Base-by-base conservation (phyloP, 2,888 invertebrate genomes). In the Ischnus inquisitorius region DNA sequence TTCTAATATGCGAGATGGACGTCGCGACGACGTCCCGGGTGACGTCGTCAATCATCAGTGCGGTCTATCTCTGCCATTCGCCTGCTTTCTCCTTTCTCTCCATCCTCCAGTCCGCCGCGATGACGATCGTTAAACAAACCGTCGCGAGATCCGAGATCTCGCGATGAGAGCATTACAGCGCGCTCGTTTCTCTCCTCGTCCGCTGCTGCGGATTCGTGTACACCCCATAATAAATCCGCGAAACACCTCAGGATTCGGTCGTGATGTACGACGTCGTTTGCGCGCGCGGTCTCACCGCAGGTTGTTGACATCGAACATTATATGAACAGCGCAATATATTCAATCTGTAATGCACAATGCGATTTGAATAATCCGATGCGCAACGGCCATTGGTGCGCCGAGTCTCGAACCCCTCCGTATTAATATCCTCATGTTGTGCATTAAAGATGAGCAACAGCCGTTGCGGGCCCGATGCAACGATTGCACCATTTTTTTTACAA, bases 41-140 rank as follows among this genome's bases (percentile, higher is more conserved):
- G 83, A 72, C 79, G 79, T 79, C 79, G 82, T 79, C 83, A 85
- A 82, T 79, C 72, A 78, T 83, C 81, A 34, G 69, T 65, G 82
- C 75, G 83, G 83, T 81, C 82, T 78, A 82, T 78, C 81, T 78
- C 75, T 80, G 84, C 75, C 69, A 76, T 81, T 80, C 72, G 65
- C 79, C 67, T 14, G 14, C 16, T 25, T 41, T 10, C 12, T 65
- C 41, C 19, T 60, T 19, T n/a, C 41, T 16, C 77, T 46, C 41
- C 12, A 8, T 67, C 41, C 54, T 77, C 28, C 54, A 54, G 54
- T 51, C 54, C 51, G 22, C 54, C 39, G 1, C 19, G 22, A 1
- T 2, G 34, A 34, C n/a, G 68, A 68, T 51, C 62, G 74, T 74
- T 28, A 46, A 34, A 74, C 74, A 48, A 22, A 16, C 54, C 46